A percentile compares a stretch with the other conserved stretches of the same genome.
Evolutionary conservation across 2,888 invertebrate species (phyloP).

Genomic region (Zygothrica quintamaculata): DNA sequence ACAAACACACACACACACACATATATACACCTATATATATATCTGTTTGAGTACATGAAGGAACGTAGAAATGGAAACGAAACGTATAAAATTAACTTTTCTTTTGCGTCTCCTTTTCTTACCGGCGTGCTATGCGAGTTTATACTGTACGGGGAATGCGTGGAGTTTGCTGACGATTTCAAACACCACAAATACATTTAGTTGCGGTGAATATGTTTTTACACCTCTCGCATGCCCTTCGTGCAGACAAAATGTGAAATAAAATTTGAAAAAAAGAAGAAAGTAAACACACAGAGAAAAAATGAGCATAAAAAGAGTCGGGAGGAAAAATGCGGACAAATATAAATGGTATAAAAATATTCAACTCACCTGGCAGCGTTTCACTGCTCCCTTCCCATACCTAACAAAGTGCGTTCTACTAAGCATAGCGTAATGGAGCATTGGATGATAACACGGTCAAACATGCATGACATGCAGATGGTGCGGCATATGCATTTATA

Average conservation of each 20-base stretch:
- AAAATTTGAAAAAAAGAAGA: constrained; percentile 31
- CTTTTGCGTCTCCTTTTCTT: constrained; percentile 31
- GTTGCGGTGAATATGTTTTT: constrained; percentile 66
- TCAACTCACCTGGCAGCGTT: constrained; percentile 39
- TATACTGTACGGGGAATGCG: background rate
- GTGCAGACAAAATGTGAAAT: constrained; percentile 49
- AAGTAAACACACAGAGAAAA: constrained; percentile 5
- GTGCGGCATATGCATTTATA: no score
- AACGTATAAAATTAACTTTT: constrained; percentile 75
- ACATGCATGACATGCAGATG: constrained; percentile 2
- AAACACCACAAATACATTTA: constrained; percentile 67
- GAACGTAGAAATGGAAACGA: constrained; percentile 50
- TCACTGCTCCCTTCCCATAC: background rate
- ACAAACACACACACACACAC: background rate
- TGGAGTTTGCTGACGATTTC: constrained; percentile 49
- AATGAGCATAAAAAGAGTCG: constrained; percentile 4
- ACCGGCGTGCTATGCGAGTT: constrained; percentile 9
- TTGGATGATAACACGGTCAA: constrained; percentile 7
- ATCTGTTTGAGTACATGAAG: background rate
- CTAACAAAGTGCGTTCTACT: background rate
- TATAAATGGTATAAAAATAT: constrained; percentile 52
- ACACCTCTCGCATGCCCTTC: constrained; percentile 27
- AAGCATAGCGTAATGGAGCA: background rate
- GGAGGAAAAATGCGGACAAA: constrained; percentile 30
- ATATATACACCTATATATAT: background rate